phyloP scores from a whole-genome alignment of 2,888 invertebrate genomes.

The Apoda limacodes region DNA sequence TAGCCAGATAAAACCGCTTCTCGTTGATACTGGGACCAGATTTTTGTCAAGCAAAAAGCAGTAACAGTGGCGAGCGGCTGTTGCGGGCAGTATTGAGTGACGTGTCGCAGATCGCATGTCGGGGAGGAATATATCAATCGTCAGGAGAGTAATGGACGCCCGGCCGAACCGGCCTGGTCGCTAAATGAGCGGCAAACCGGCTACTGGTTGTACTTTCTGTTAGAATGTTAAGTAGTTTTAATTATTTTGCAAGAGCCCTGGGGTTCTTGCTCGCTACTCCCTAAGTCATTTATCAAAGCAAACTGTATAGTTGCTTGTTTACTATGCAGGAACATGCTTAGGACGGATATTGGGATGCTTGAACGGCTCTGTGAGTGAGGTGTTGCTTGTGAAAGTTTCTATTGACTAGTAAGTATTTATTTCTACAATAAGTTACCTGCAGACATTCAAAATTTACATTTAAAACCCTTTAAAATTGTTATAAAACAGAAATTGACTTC shows the following conservation, averaged over 20 bases:
- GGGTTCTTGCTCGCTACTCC: constrained; percentile 37
- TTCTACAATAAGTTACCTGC: too few species aligned
- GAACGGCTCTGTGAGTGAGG: too few species aligned
- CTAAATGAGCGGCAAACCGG: constrained; percentile 28
- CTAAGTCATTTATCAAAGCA: constrained; percentile 45
- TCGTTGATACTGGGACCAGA: too few species aligned
- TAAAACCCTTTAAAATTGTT: too few species aligned
- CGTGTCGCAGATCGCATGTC: constrained; percentile 66
- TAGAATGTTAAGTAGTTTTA: constrained; percentile 68
- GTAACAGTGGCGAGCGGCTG: constrained; percentile 8
- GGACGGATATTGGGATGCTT: constrained; percentile 34
- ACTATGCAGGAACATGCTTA: constrained; percentile 29
- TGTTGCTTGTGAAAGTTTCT: too few species aligned
- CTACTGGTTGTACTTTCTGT: constrained; percentile 46
- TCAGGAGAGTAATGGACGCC: constrained; percentile 50
- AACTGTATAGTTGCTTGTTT: constrained; percentile 30
- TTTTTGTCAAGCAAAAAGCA: too few species aligned
- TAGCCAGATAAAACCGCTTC: too few species aligned
- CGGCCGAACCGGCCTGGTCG: constrained; percentile 30
- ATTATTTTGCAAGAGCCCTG: constrained; percentile 58
- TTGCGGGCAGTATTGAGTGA: constrained; percentile 33
- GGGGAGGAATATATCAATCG: constrained; percentile 61
- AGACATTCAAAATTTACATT: too few species aligned
- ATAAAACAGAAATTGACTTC: too few species aligned
- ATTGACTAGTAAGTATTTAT: too few species aligned